Evolutionary conservation across 2,797 vertebrate species (phyloP).

Genomic region (Gallinago solitaria): DNA sequence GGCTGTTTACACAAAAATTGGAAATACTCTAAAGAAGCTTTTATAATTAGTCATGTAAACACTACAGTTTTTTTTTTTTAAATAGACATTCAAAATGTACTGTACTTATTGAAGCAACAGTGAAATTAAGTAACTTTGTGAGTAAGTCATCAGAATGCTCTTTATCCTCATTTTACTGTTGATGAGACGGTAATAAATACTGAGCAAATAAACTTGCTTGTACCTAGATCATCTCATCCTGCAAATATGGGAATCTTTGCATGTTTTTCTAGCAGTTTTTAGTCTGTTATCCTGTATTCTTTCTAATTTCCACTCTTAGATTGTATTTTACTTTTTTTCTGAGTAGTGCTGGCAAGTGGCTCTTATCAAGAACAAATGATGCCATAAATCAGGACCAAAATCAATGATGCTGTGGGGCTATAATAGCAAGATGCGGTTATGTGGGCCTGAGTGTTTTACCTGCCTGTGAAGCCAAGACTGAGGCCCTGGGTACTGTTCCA

Average conservation of each 20-base stretch:
- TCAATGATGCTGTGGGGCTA: constrained; percentile 64
- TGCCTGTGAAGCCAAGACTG: constrained; percentile 46
- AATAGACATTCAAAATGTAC: constrained; percentile 4
- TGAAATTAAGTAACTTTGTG: constrained; percentile 29
- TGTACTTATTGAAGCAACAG: background rate
- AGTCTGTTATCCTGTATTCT: constrained; percentile 20
- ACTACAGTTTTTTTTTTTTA: background rate
- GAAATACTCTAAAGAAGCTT: background rate
- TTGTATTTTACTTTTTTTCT: constrained; percentile 68
- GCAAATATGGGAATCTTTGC: background rate
- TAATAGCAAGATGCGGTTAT: constrained; percentile 33
- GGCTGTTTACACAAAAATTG: background rate
- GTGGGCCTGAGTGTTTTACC: constrained; percentile 37
- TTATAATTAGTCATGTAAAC: constrained; percentile 38
- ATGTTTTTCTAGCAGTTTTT: background rate
- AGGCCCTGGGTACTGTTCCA: constrained; percentile 17
- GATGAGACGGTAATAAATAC: background rate
- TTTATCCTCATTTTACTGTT: background rate
- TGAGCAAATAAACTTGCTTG: background rate
- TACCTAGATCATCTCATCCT: background rate
- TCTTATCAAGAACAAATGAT: constrained; percentile 71
- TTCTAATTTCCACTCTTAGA: constrained; percentile 52
- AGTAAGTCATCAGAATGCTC: background rate
- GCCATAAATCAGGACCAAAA: constrained; percentile 65
- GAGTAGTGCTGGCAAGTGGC: constrained; percentile 40